Evolutionary conservation across 2,797 vertebrate genomes (phyloP), one percentile per base, ranked within the genome.

Genomic region (Anabas testudineus): DNA sequence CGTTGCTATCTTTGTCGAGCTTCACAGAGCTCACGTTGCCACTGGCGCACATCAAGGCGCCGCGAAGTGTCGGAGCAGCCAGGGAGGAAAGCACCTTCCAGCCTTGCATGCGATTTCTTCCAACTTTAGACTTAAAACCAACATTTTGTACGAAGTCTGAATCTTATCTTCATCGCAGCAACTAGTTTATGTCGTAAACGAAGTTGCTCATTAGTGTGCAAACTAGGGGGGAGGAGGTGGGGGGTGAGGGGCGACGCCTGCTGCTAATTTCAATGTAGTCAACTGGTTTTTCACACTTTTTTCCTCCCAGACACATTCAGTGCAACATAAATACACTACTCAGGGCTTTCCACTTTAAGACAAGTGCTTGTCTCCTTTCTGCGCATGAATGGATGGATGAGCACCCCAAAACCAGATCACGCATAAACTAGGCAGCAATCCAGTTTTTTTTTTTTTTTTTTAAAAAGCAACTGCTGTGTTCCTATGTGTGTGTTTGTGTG

Each of bases 211-310:
- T 30, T 22, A 39, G 74, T 74, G 76, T 81, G 78, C 74, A 61
- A 66, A 52, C n/a, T n/a, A n/a, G n/a, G n/a, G n/a, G n/a, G n/a
- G n/a, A n/a, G n/a, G n/a, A n/a, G n/a, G n/a, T n/a, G n/a, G n/a
- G n/a, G n/a, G n/a, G n/a, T n/a, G 86, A 32, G 84, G 86, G 88
- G 90, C 87, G 80, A 88, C 87, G 88, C 88, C 85, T 91, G 80
- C 79, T 63, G 57, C 74, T 66, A 74, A 18, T 65, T 58, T 72
- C 81, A 73, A 78, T 78, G 69, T 78, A 15, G 54, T 69, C 63
- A 74, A 72, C 66, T 80, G 63, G 53, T 57, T 45, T 61, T 53
- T n/a, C 21, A 67, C 70, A 76, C 64, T 70, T 64, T 53, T 54
- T 28, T 48, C 39, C 10, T 63, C 30, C 19, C 30, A 15, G 7